These are phyloP conservation scores for Lithophane ornitopus DNA, from an alignment of 2,888 invertebrate species.

Conservation along the genomic window DNA sequence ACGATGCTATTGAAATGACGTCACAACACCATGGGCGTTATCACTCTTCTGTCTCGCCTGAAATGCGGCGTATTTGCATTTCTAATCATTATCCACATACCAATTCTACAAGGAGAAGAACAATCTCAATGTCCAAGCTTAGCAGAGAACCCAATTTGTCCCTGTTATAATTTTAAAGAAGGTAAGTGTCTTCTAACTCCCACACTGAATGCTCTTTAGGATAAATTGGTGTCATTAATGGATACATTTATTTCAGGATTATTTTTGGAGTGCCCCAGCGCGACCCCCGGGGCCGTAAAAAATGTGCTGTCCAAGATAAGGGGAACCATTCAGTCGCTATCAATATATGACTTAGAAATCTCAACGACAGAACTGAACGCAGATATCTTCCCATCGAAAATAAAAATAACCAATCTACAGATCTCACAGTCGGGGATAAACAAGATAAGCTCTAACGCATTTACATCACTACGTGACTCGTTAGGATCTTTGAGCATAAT, in stretches of 20 bases:
- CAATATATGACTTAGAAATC: slow-evolving; percentile 96
- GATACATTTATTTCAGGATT: slow-evolving; percentile 90
- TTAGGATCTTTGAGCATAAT: slow-evolving; percentile 94
- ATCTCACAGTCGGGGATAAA: slow-evolving; percentile 94
- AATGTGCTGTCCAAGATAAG: slow-evolving; percentile 93
- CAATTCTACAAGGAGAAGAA: slow-evolving; percentile 90
- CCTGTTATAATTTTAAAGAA: slow-evolving; percentile 98
- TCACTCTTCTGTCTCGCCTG: slow-evolving; percentile 82
- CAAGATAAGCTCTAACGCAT: slow-evolving; percentile 93
- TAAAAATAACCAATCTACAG: slow-evolving; percentile 93
- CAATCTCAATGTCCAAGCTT: slow-evolving; percentile 93
- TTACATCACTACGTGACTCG: slow-evolving; percentile 92
- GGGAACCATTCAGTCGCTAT: slow-evolving; percentile 95
- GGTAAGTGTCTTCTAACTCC: slow-evolving; percentile 84
- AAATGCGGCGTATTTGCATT: slow-evolving; percentile 90
- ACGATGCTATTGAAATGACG: slow-evolving; percentile 89
- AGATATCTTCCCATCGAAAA: slow-evolving; percentile 93
- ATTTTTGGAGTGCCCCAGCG: slow-evolving; percentile 96
- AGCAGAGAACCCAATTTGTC: slow-evolving; percentile 95
- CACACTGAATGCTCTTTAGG: neutral
- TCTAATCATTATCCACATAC: slow-evolving; percentile 87
- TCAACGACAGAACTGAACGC: slow-evolving; percentile 94
- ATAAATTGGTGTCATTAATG: slow-evolving; percentile 34
- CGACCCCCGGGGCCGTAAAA: slow-evolving; percentile 94
- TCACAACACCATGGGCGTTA: slow-evolving; percentile 84